Evolutionary conservation across 2,888 invertebrate genomes (phyloP).

Genomic region (Sinodicranocentrus sp.): DNA sequence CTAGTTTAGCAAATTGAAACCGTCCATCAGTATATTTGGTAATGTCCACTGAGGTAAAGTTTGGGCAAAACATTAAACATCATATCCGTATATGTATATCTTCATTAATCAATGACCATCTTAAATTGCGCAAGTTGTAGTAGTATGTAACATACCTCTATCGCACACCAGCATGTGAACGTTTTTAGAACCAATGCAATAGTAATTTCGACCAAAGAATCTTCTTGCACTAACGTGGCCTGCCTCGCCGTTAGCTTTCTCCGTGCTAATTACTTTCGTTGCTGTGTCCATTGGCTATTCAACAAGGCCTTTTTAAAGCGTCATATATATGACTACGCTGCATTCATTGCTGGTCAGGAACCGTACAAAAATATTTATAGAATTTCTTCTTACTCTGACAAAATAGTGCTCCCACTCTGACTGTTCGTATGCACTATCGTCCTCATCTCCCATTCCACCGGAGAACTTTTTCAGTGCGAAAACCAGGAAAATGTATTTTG

Average conservation of each 20-base stretch:
- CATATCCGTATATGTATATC: not conserved
- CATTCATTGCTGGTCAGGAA: too few relatives aligned
- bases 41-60: slow-evolving; percentile 73
- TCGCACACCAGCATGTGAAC: slow-evolving; percentile 79
- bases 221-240: slow-evolving; percentile 79
- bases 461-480: slow-evolving; percentile 80
- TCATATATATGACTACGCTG: too few relatives aligned
- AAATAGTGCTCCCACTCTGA: slow-evolving; percentile 79
- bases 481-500: slow-evolving; percentile 77
- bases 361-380: too few relatives aligned
- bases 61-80: not conserved
- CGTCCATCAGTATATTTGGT: slow-evolving; percentile 76
- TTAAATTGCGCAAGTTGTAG: not conserved
- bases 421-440: slow-evolving; percentile 78
- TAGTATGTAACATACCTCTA: slow-evolving; percentile 67
- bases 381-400: slow-evolving; percentile 75
- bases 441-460: slow-evolving; percentile 80
- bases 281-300: slow-evolving; percentile 70
- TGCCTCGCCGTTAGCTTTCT: slow-evolving; percentile 79
- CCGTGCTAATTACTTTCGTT: slow-evolving; percentile 74
- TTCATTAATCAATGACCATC: not conserved
- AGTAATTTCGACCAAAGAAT: slow-evolving; percentile 77
- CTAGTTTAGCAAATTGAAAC: slow-evolving; percentile 78
- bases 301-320: not conserved
- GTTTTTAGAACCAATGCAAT: slow-evolving; percentile 80